These are phyloP conservation scores for Goniozus legneri DNA, from an alignment of 1,140 invertebrate species.

Conservation along the genomic window DNA sequence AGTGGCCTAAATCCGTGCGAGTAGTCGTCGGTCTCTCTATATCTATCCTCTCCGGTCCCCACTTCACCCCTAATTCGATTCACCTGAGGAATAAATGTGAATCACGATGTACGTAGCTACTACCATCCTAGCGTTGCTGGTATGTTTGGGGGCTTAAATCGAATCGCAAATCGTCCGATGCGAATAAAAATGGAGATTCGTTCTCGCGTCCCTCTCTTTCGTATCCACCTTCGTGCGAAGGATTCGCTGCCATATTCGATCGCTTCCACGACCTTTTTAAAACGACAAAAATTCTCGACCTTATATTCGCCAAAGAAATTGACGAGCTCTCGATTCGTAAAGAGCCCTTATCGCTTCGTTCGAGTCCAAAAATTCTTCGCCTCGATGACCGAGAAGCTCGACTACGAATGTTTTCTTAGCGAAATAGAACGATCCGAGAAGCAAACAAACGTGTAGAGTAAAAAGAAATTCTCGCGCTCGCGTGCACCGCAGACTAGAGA, in stretches of 20 bases:
- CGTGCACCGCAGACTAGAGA: too few relatives aligned
- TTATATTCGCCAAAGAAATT: too few relatives aligned
- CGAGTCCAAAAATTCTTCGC: too few relatives aligned
- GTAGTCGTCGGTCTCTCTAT: conserved; percentile 4
- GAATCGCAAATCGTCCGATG: conserved; percentile 34
- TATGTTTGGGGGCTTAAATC: conserved; percentile 28
- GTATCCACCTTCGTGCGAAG: not conserved
- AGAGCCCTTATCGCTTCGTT: too few relatives aligned
- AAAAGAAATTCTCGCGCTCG: too few relatives aligned
- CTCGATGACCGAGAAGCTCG: too few relatives aligned
- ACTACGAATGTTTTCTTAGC: too few relatives aligned
- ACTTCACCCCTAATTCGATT: conserved; percentile 29
- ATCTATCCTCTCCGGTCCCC: too few relatives aligned
- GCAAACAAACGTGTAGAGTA: too few relatives aligned
- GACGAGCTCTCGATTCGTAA: too few relatives aligned
- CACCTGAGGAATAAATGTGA: conserved; percentile 30
- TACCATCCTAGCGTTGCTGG: conserved; percentile 4
- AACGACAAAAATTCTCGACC: conserved; percentile 12
- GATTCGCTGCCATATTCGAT: not conserved
- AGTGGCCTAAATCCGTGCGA: conserved; percentile 20
- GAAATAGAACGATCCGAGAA: too few relatives aligned
- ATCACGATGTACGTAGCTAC: conserved; percentile 22
- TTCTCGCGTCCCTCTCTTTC: not conserved
- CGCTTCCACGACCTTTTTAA: conserved; percentile 7
- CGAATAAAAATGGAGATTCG: conserved; percentile 38